Evolutionary conservation across 2,797 vertebrate species (phyloP).

Genomic region (Scleropages formosus): DNA sequence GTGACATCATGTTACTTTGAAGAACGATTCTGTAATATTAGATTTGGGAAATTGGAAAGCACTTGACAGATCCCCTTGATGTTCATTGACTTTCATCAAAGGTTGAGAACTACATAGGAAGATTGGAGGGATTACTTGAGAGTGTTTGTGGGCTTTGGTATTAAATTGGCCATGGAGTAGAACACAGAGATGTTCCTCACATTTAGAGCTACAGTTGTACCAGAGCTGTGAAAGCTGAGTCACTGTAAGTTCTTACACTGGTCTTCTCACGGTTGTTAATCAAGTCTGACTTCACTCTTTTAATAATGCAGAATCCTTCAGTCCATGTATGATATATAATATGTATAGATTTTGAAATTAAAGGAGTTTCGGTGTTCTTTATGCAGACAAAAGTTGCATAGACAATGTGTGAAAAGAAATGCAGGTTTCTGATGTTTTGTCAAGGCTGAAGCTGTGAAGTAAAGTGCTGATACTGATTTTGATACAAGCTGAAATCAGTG

Average conservation of each 20-base stretch:
- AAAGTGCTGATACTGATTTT: background rate
- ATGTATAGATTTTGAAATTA: too few species aligned
- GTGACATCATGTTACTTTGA: constrained; percentile 58
- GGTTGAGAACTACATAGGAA: constrained; percentile 63
- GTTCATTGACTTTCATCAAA: constrained; percentile 75
- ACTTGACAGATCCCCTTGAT: constrained; percentile 75
- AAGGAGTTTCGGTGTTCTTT: background rate
- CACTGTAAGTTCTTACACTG: background rate
- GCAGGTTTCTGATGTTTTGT: background rate
- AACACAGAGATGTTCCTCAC: constrained; percentile 55
- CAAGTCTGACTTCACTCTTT: background rate
- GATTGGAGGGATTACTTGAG: constrained; percentile 69
- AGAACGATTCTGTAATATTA: constrained; percentile 67
- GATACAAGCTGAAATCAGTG: background rate
- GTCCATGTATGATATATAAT: background rate
- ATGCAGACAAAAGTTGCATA: background rate
- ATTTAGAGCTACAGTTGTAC: constrained; percentile 51
- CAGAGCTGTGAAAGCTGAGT: background rate
- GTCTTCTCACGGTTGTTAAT: background rate
- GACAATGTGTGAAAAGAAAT: background rate
- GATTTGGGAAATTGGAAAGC: constrained; percentile 71
- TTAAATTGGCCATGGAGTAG: constrained; percentile 71
- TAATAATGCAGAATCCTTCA: background rate
- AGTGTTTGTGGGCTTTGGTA: constrained; percentile 69
- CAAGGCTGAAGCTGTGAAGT: too few species aligned